Percentiles rank a stretch among this genome's conserved stretches.
phyloP scores from a whole-genome alignment of 1,140 invertebrate species.

The Phortica variegata region DNA sequence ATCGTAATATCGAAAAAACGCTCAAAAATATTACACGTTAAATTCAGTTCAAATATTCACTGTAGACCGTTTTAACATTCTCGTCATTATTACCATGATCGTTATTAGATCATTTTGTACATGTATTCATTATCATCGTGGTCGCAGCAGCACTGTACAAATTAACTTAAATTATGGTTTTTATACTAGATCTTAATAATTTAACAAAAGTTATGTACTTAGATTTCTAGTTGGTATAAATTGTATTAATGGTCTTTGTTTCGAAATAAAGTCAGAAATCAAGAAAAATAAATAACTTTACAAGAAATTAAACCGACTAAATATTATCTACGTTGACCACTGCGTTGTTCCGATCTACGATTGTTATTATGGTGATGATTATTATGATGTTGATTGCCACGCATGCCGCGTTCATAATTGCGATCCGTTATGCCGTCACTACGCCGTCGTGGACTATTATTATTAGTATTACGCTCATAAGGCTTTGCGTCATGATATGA shows the following conservation, averaged over 20 bases:
- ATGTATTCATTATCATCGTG: no score
- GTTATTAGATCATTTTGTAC: no score
- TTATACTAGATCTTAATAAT: not conserved
- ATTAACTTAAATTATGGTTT: no score
- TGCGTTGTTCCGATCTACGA: slow-evolving; percentile 36
- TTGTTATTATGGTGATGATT: slow-evolving; percentile 22
- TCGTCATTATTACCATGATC: no score
- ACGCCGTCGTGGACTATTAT: slow-evolving; percentile 23
- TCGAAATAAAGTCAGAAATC: no score
- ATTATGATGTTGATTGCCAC: slow-evolving; percentile 16
- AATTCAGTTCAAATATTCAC: no score
- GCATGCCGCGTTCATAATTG: slow-evolving; percentile 14
- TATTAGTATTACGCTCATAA: slow-evolving; percentile 23
- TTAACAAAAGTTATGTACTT: slow-evolving; percentile 4
- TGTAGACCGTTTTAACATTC: no score
- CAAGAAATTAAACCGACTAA: slow-evolving; percentile 1
- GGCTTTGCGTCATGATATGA: slow-evolving; percentile 31
- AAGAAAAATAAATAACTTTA: slow-evolving; percentile 3
- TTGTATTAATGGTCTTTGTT: no score
- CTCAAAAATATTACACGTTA: slow-evolving; percentile 51
- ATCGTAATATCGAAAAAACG: slow-evolving; percentile 70
- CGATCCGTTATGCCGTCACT: slow-evolving; percentile 36
- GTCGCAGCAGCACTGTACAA: no score
- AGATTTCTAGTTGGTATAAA: slow-evolving; percentile 8
- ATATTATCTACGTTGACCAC: slow-evolving; percentile 15